phyloP scores from a whole-genome alignment of 2,113 vertebrate species.

The Cygnus buccinator region DNA sequence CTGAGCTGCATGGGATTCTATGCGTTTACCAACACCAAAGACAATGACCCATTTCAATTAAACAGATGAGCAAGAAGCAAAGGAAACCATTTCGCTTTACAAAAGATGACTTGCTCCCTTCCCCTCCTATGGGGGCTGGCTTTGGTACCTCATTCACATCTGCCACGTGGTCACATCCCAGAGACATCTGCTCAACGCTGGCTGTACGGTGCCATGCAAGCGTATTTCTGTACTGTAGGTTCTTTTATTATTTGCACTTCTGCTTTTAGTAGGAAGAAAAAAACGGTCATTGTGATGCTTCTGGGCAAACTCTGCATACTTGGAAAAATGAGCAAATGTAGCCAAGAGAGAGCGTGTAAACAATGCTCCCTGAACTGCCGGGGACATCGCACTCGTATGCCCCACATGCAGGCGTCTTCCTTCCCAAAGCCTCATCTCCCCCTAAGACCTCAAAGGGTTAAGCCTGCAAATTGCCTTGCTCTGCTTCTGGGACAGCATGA shows the following conservation, averaged over 20 bases:
- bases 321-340: conserved; percentile 44
- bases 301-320: neutral
- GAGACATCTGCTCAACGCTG: neutral
- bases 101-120: neutral
- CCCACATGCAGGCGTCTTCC: rapidly evolving
- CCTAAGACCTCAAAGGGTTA: conserved; percentile 79
- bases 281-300: neutral
- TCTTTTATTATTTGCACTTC: neutral
- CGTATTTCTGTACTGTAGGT: neutral
- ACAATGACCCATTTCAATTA: neutral
- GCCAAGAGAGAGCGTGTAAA: conserved; percentile 35
- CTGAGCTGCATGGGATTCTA: neutral
- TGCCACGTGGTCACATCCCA: neutral
- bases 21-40: neutral
- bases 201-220: neutral
- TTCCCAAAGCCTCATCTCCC: neutral
- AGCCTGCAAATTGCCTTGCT: conserved; percentile 78
- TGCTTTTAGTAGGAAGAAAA: neutral
- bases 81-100: neutral
- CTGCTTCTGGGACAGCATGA: conserved; percentile 83
- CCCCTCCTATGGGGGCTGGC: neutral
- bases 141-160: neutral
- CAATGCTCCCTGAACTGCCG: neutral
- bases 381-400: neutral
- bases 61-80: neutral